Percentiles rank a stretch among this genome's conserved stretches.
Evolutionary conservation across 2,113 vertebrate genomes (phyloP).

Genomic region (Coptodon bakossiorum): DNA sequence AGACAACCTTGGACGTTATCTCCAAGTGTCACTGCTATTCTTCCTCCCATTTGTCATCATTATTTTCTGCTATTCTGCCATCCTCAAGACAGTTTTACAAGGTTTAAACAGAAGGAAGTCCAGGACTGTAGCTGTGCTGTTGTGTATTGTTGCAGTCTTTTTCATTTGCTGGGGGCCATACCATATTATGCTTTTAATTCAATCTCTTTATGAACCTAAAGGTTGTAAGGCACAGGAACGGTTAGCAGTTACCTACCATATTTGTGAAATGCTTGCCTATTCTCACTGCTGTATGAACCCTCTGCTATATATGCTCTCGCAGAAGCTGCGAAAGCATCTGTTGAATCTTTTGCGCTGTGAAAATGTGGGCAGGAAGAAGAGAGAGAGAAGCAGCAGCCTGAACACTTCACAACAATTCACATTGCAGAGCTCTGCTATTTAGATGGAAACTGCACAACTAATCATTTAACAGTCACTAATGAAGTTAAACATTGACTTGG

Average conservation of each 20-base stretch:
- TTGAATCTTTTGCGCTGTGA: neutral
- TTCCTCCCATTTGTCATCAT: neutral
- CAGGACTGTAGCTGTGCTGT: neutral
- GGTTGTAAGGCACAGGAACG: neutral
- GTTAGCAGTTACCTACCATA: too few species aligned
- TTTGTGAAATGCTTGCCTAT: too few species aligned
- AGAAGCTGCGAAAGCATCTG: too few species aligned
- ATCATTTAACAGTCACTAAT: neutral
- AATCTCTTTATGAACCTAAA: accelerated
- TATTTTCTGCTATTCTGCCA: neutral
- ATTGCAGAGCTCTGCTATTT: neutral
- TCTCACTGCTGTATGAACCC: too few species aligned
- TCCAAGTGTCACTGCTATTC: neutral
- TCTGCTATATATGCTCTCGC: too few species aligned
- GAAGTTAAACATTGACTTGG: accelerated
- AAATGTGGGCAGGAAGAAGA: neutral
- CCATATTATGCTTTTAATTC: neutral
- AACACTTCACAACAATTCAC: neutral
- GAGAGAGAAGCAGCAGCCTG: neutral
- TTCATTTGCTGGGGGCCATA: neutral
- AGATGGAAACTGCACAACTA: neutral
- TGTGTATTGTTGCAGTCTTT: neutral
- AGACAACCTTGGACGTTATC: too few species aligned
- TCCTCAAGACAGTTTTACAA: neutral
- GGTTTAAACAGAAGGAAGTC: neutral